Percentiles rank a stretch among this genome's conserved stretches.
These are phyloP conservation scores for Daktulosphaira vitifoliae DNA, from an alignment of 1,140 invertebrate species.

Conservation along the genomic window DNA sequence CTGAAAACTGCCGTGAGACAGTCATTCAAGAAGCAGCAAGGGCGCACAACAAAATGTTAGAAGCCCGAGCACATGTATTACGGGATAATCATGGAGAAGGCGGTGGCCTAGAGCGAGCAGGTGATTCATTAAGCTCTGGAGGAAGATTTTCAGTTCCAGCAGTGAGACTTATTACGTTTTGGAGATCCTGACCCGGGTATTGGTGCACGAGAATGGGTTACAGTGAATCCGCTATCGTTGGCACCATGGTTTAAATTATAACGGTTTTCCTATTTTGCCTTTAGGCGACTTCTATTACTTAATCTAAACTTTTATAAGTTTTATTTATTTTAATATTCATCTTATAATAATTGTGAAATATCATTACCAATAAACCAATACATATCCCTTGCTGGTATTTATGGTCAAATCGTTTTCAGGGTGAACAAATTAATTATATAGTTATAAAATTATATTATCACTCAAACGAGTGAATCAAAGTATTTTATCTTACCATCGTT, in stretches of 20 bases:
- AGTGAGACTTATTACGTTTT: neutral
- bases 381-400: too few species aligned
- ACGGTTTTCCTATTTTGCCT: neutral
- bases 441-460: too few species aligned
- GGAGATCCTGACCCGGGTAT: neutral
- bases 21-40: slow-evolving; percentile 5
- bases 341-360: too few species aligned
- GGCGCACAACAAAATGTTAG: neutral
- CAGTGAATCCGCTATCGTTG: neutral
- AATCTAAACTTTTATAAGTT: too few species aligned
- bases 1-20: neutral
- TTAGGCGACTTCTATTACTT: too few species aligned
- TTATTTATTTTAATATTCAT: too few species aligned
- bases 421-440: too few species aligned
- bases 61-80: slow-evolving; percentile 48
- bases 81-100: slow-evolving; percentile 55
- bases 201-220: neutral
- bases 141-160: neutral
- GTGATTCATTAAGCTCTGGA: slow-evolving; percentile 46
- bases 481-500: too few species aligned
- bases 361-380: too few species aligned
- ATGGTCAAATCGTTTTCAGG: too few species aligned
- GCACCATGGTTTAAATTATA: slow-evolving; percentile 10
- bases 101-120: slow-evolving; percentile 58
- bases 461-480: too few species aligned